Conservation (phyloP, 2,113 vertebrate genomes). For the Catharus fuscescens region DNA sequence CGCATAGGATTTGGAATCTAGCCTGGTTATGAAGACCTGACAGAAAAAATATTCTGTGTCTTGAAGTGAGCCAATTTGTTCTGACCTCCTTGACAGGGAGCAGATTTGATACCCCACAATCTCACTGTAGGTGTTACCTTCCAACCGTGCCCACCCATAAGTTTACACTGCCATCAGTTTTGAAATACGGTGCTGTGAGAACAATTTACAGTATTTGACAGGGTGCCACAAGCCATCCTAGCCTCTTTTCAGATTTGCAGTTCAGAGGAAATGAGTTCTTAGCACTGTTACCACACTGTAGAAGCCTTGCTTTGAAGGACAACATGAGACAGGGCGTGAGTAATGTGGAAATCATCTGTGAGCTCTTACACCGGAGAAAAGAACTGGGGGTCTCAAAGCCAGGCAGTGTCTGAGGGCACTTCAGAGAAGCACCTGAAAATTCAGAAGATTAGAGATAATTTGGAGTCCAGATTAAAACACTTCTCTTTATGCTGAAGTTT, state of each 20-base stretch:
- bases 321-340: background rate
- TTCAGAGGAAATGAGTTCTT: slow-evolving; percentile 34
- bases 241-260: slow-evolving; percentile 1
- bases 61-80: background rate
- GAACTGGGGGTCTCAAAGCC: background rate
- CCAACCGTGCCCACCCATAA: background rate
- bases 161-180: background rate
- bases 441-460: background rate
- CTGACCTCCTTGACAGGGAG: background rate
- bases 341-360: background rate
- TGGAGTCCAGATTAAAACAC: background rate
- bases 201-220: slow-evolving; percentile 16
- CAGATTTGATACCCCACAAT: background rate
- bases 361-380: background rate
- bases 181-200: slow-evolving; percentile 5
- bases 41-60: slow-evolving; percentile 17
- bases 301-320: background rate
- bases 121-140: background rate
- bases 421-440: background rate
- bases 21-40: background rate
- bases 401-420: background rate
- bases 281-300: background rate
- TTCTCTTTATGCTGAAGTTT: background rate
- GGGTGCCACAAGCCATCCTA: background rate
- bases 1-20: background rate